Percentiles rank a stretch among this genome's conserved stretches.
These are phyloP conservation scores for Stenodema calcarata DNA, from an alignment of 2,888 invertebrate genomes.

Conservation along the genomic window DNA sequence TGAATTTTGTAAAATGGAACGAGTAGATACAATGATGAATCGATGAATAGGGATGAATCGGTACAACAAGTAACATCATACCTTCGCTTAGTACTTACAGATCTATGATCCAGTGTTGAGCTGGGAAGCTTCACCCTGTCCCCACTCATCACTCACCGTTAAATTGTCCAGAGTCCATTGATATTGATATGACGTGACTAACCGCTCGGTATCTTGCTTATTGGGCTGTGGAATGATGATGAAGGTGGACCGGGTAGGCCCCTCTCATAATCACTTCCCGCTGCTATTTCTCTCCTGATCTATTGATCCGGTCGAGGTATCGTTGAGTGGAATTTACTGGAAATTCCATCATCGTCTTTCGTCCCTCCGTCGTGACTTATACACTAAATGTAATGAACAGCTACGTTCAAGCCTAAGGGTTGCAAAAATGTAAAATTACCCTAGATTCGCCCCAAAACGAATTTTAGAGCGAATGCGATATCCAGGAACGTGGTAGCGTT, in stretches of 20 bases:
- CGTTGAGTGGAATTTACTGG: neutral
- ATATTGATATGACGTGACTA: constrained; percentile 45
- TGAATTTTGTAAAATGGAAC: no score
- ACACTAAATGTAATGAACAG: no score
- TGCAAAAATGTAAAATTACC: no score
- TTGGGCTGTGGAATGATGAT: constrained; percentile 37
- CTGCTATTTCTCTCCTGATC: neutral
- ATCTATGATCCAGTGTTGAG: neutral
- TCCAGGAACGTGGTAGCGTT: no score
- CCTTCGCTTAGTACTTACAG: no score
- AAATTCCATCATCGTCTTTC: neutral
- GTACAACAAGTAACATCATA: no score
- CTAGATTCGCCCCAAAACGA: no score
- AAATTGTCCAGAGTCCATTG: constrained; percentile 41
- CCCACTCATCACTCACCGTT: neutral
- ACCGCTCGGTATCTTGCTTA: constrained; percentile 39
- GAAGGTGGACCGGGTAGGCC: neutral
- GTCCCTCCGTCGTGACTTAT: neutral
- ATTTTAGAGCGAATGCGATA: no score
- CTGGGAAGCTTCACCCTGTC: neutral
- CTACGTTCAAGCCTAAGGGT: no score
- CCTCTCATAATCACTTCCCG: constrained; percentile 13
- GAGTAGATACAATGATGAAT: no score
- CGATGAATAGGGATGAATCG: no score
- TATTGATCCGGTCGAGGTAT: neutral